Evolutionary conservation across 2,888 invertebrate species (phyloP).

Genomic region (Litoditis marina): DNA sequence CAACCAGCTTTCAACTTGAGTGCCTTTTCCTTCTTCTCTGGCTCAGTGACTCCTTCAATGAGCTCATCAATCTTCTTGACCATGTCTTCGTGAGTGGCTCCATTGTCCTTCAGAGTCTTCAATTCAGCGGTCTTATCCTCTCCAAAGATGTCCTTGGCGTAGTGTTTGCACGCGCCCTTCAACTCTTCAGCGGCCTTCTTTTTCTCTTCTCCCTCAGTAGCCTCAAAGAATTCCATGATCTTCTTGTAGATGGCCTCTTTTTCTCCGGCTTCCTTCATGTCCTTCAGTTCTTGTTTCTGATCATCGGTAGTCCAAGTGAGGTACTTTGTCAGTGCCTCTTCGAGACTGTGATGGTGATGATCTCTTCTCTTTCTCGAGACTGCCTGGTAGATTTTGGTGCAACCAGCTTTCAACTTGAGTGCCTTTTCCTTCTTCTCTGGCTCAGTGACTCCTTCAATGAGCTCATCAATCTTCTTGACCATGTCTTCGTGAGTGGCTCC

Average conservation of each 20-base stretch:
- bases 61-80: constrained; percentile 23
- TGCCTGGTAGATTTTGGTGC: constrained; percentile 24
- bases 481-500: constrained; percentile 30
- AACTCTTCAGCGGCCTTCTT: constrained; percentile 20
- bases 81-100: constrained; percentile 28
- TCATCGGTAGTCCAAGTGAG: constrained; percentile 18
- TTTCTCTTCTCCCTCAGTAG: constrained; percentile 14
- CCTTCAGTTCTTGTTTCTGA: constrained; percentile 18
- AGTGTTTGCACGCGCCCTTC: constrained; percentile 33
- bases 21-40: constrained; percentile 15
- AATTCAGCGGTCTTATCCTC: constrained; percentile 36
- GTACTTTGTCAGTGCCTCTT: constrained; percentile 15
- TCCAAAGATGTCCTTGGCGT: constrained; percentile 35
- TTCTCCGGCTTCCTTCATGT: constrained; percentile 9
- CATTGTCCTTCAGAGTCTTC: constrained; percentile 41
- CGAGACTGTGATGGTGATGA: constrained; percentile 13
- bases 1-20: constrained; percentile 15
- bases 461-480: constrained; percentile 20
- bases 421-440: constrained; percentile 20
- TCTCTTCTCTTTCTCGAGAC: constrained; percentile 11
- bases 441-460: constrained; percentile 13
- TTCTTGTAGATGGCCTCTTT: constrained; percentile 17
- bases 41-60: constrained; percentile 14
- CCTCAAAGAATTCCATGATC: constrained; percentile 24
- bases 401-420: constrained; percentile 10